A percentile compares a stretch with the other conserved stretches of the same genome.
phyloP scores from a whole-genome alignment of 2,888 invertebrate species.

The Ellobium chinense region DNA sequence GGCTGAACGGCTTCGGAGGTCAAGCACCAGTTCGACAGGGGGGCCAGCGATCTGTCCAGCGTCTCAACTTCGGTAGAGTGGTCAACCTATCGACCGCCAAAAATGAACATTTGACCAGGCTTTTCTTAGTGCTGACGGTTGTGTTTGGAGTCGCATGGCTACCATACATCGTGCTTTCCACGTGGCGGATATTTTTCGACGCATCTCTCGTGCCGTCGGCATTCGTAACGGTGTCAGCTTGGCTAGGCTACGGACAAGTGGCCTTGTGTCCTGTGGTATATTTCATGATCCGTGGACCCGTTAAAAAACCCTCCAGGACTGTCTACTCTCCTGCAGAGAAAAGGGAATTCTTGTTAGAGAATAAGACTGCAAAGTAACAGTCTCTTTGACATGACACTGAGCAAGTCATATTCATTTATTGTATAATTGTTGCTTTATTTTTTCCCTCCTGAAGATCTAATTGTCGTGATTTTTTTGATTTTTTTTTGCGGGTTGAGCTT shows the following conservation, averaged over 20 bases:
- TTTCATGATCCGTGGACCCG: constrained; percentile 52
- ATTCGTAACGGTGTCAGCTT: constrained; percentile 64
- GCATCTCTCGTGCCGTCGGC: constrained; percentile 11
- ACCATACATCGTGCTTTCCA: constrained; percentile 66
- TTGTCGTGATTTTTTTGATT: too few species aligned
- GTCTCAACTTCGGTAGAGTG: constrained; percentile 61
- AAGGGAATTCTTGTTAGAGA: constrained; percentile 53
- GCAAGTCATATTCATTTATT: too few species aligned
- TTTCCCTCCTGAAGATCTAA: too few species aligned
- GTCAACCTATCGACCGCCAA: constrained; percentile 65
- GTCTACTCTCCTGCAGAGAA: constrained; percentile 47
- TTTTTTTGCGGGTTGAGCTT: too few species aligned
- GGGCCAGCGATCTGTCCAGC: constrained; percentile 53
- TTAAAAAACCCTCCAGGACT: constrained; percentile 8
- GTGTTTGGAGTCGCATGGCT: constrained; percentile 65
- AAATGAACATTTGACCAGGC: constrained; percentile 70
- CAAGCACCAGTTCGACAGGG: constrained; percentile 58
- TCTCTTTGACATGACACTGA: too few species aligned
- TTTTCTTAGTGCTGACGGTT: constrained; percentile 68
- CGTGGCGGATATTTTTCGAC: constrained; percentile 65
- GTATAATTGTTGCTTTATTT: too few species aligned
- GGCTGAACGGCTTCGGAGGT: constrained; percentile 69
- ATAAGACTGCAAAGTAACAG: constrained; percentile 40
- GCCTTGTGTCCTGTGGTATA: constrained; percentile 68
- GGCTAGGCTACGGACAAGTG: constrained; percentile 69